These are phyloP conservation scores for Choloepus didactylus DNA, from an alignment of 2,797 vertebrate genomes.

Conservation along the genomic window DNA sequence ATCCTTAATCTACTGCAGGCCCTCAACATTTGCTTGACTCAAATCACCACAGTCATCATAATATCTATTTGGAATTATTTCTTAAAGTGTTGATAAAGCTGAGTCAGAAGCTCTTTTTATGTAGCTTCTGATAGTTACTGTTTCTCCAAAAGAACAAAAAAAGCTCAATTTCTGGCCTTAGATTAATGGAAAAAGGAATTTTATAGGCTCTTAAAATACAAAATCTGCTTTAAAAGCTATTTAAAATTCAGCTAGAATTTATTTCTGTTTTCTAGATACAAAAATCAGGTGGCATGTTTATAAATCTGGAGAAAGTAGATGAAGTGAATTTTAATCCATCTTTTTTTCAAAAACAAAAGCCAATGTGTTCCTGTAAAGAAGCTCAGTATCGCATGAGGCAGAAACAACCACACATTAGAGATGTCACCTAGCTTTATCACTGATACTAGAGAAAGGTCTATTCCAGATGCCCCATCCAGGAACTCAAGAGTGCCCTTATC, in stretches of 20 bases:
- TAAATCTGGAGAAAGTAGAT: conserved; percentile 57
- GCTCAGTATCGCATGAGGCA: neutral
- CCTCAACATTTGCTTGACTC: neutral
- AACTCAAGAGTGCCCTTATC: neutral
- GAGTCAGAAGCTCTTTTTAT: conserved; percentile 33
- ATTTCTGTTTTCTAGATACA: conserved; percentile 46
- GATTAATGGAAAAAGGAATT: conserved; percentile 61
- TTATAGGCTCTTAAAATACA: conserved; percentile 63
- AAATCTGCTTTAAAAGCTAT: conserved; percentile 59
- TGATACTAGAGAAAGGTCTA: neutral
- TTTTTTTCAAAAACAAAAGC: conserved; percentile 40
- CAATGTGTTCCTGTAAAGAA: conserved; percentile 44
- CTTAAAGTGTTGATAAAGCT: conserved; percentile 48
- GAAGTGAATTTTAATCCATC: conserved; percentile 62
- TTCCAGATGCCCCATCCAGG: neutral
- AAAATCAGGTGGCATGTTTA: conserved; percentile 54
- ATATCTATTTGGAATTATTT: conserved; percentile 21
- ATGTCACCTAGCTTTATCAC: neutral
- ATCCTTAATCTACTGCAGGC: neutral
- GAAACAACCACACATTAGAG: neutral
- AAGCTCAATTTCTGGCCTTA: conserved; percentile 50
- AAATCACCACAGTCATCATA: neutral
- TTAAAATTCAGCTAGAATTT: conserved; percentile 69
- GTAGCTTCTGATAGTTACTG: conserved; percentile 29
- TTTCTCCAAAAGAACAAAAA: conserved; percentile 69